A percentile compares a stretch with the other conserved stretches of the same genome.
These are phyloP conservation scores for Amphimallon solstitiale DNA, from an alignment of 2,888 invertebrate genomes.

Conservation along the genomic window DNA sequence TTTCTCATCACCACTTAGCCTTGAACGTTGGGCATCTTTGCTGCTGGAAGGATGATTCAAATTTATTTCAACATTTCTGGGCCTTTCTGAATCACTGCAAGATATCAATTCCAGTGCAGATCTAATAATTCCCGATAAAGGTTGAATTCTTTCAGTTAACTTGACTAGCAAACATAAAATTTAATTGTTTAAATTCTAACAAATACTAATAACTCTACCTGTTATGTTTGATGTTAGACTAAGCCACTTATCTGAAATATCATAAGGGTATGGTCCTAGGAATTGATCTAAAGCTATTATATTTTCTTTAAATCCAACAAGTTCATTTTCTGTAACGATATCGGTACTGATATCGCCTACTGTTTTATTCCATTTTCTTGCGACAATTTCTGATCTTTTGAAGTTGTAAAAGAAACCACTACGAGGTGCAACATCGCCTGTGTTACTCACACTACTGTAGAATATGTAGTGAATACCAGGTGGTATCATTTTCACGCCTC, in stretches of 20 bases:
- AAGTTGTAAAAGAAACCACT: slow-evolving; percentile 82
- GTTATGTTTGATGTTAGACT: slow-evolving; percentile 76
- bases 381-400: slow-evolving; percentile 81
- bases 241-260: slow-evolving; percentile 88
- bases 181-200: neutral
- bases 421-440: slow-evolving; percentile 76
- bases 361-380: slow-evolving; percentile 85
- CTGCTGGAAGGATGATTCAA: slow-evolving; percentile 40
- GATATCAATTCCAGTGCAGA: slow-evolving; percentile 84
- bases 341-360: slow-evolving; percentile 79
- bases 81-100: slow-evolving; percentile 75
- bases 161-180: slow-evolving; percentile 21
- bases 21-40: slow-evolving; percentile 56
- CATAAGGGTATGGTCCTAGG: slow-evolving; percentile 92
- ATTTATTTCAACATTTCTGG: slow-evolving; percentile 61
- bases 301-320: slow-evolving; percentile 74
- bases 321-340: slow-evolving; percentile 72
- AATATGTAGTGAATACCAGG: slow-evolving; percentile 95
- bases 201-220: slow-evolving; percentile 58
- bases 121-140: slow-evolving; percentile 78
- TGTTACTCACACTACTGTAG: slow-evolving; percentile 77
- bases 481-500: slow-evolving; percentile 98
- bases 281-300: slow-evolving; percentile 78
- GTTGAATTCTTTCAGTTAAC: slow-evolving; percentile 68
- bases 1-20: slow-evolving; percentile 66